Percentiles rank a stretch among this genome's conserved stretches.
These are phyloP conservation scores for Himalopsyche tibetana DNA, from an alignment of 2,888 invertebrate species.

Conservation along the genomic window DNA sequence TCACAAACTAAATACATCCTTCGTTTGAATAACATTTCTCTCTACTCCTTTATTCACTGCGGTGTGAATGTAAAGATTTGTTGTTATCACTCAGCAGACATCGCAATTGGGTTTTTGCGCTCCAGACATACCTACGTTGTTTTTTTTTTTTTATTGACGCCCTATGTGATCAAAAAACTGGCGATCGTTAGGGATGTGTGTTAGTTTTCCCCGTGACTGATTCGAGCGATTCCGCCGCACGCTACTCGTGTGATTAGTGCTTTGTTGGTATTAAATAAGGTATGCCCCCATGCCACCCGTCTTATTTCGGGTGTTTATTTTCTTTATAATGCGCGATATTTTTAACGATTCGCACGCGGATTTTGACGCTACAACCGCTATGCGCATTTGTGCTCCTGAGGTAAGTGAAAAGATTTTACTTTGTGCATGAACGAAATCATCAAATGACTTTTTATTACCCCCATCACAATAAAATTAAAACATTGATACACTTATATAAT, in stretches of 20 bases:
- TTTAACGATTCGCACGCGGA: constrained; percentile 43
- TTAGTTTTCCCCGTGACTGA: constrained; percentile 42
- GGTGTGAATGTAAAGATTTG: neutral
- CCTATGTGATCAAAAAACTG: constrained; percentile 43
- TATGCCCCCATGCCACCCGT: constrained; percentile 42
- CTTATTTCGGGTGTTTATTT: constrained; percentile 49
- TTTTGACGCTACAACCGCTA: constrained; percentile 38
- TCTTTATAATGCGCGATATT: constrained; percentile 50
- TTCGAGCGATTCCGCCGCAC: constrained; percentile 37
- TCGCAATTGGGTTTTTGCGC: constrained; percentile 35
- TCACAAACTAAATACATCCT: neutral
- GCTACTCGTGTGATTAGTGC: constrained; percentile 37
- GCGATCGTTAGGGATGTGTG: constrained; percentile 42
- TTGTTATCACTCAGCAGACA: constrained; percentile 13
- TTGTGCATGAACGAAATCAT: neutral
- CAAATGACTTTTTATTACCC: neutral
- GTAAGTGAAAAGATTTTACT: constrained; percentile 49
- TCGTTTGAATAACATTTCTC: neutral
- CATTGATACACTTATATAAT: no score
- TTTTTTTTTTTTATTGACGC: constrained; percentile 36
- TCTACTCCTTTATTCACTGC: neutral
- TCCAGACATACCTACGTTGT: constrained; percentile 36
- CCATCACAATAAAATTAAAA: no score
- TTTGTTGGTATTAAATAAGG: constrained; percentile 40
- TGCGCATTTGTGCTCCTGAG: constrained; percentile 53